Base-by-base conservation (phyloP, 2,113 vertebrate genomes). In the Tenrec ecaudatus region DNA sequence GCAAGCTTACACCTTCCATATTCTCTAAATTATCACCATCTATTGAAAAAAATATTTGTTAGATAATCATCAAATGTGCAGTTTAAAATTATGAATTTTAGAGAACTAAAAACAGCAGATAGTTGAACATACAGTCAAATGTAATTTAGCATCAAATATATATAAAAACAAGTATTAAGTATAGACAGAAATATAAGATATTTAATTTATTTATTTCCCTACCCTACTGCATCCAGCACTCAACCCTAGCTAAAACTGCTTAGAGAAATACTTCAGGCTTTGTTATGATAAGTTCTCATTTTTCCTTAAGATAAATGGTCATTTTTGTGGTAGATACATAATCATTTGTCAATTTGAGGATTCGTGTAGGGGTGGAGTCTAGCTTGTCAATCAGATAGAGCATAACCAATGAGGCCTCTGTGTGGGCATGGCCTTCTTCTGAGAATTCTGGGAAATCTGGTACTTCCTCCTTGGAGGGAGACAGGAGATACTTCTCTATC, bases 1-100 rank as follows among this genome's bases (percentile, higher is more conserved):
- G 99, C 91, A 99, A 98, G 97, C 99, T 99, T 89, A 99, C 99
- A 79, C 99, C 99, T 98, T 99, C 99, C 99, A 99, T 99, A 93
- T 98, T 99, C 88, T 99, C 99, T 92, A 99, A 98, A 95, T 99
- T 99, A 97, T 99, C 99, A 62, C 98, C 99, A 98, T 99, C 99
- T 99, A 97, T 76, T 89, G 90, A 93, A 81, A 89, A 92, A 89
- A 91, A 88, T 88, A 88, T 64, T 95, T 93, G 92, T 95, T 85
- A 96, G 88, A 83, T 36, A 91, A 80, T 31, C 73, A 82, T 38
- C 47, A 78, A 29, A 82, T 4, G 2, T 53, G 8, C 10, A 60
- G 15, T 80, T 80, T 76, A 95, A 78, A 19, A 66, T 78, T 12
- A 23, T 66, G 25, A 29, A 66, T 66, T 66, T 66, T 66, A 29